Conservation (phyloP, 2,113 vertebrate genomes). For the Hystrix brachyura region DNA sequence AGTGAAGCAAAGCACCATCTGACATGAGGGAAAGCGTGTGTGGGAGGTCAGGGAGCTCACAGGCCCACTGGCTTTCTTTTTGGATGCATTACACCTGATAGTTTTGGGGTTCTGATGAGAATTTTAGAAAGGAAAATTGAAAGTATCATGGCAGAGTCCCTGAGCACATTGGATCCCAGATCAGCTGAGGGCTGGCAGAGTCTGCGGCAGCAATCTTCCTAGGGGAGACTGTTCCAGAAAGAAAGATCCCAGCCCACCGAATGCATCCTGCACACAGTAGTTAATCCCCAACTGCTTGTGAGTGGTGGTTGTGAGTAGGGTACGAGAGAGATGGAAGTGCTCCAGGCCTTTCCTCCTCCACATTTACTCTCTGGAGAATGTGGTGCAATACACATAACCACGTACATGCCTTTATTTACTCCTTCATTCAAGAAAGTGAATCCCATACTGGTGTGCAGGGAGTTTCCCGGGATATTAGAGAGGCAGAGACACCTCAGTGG, state of each 20-base stretch:
- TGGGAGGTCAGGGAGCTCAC: no score
- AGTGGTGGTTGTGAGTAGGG: neutral
- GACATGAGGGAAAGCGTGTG: neutral
- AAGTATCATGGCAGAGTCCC: neutral
- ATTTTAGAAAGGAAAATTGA: neutral
- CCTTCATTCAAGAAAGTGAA: neutral
- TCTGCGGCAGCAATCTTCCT: neutral
- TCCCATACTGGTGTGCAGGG: no score
- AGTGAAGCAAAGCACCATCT: neutral
- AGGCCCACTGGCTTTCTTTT: neutral
- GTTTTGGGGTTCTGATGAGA: neutral
- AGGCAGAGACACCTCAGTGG: neutral
- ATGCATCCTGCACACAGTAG: neutral
- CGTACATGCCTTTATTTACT: rapidly evolving
- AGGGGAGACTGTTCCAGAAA: neutral
- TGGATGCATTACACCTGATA: neutral
- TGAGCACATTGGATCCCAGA: neutral
- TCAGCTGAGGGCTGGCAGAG: neutral
- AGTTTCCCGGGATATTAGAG: neutral
- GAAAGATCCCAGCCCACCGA: neutral
- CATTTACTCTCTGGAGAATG: neutral
- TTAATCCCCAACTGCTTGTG: no score
- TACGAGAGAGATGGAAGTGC: rapidly evolving
- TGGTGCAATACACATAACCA: rapidly evolving
- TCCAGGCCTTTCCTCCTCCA: no score